These are phyloP conservation scores for Meleagris gallopavo DNA, from an alignment of 2,113 vertebrate species.

Conservation along the genomic window DNA sequence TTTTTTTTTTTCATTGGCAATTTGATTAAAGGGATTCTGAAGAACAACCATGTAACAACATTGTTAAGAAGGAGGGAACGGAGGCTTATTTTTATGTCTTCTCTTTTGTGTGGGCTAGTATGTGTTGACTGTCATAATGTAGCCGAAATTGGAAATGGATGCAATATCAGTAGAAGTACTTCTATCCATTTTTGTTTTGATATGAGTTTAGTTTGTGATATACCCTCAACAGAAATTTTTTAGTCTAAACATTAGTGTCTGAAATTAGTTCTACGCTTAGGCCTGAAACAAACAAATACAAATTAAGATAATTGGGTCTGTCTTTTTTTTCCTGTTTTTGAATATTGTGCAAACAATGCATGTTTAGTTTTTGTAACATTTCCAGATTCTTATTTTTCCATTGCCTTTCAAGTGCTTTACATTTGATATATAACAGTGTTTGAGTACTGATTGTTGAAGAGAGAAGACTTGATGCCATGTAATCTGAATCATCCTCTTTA, in stretches of 20 bases:
- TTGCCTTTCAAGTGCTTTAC: neutral
- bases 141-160: neutral
- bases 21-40: neutral
- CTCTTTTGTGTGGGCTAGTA: neutral
- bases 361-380: neutral
- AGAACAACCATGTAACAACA: neutral
- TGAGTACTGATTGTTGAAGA: neutral
- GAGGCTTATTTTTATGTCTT: neutral
- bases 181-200: neutral
- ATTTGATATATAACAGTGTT: neutral
- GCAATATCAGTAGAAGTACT: neutral
- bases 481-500: neutral
- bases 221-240: neutral
- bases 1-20: neutral
- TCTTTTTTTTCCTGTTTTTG: neutral
- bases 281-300: neutral
- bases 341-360: neutral
- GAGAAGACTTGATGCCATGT: neutral
- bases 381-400: neutral
- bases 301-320: neutral
- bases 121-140: neutral
- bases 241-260: neutral
- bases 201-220: neutral
- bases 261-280: neutral
- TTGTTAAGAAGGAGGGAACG: accelerated